Evolutionary conservation across 92 coral and sea anemone genomes (phyloP).

Genomic region (Virgularia gustaviana): DNA sequence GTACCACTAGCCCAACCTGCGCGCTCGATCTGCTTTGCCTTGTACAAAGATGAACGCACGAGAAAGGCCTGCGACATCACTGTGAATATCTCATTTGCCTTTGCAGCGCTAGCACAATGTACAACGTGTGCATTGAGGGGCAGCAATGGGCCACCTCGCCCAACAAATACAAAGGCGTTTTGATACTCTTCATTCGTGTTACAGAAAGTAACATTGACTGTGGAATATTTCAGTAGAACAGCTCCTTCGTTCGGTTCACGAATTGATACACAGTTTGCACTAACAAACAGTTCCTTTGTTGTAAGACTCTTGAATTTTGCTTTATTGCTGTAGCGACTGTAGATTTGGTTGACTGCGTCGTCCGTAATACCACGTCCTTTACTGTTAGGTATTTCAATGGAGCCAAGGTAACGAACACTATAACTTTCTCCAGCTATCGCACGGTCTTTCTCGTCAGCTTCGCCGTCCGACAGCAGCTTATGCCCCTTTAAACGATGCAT

Average conservation of each 20-base stretch:
- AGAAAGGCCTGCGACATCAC: conserved; percentile 73
- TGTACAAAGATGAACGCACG: conserved; percentile 70
- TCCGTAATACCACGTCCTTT: conserved; percentile 91
- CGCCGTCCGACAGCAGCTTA: conserved; percentile 69
- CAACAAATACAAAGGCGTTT: conserved; percentile 89
- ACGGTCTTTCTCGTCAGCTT: conserved; percentile 82
- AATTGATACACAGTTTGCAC: conserved; percentile 69
- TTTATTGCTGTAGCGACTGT: conserved; percentile 58
- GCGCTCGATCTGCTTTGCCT: conserved; percentile 69
- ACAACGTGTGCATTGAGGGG: conserved; percentile 85
- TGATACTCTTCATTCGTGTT: conserved; percentile 65
- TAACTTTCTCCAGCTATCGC: conserved; percentile 73
- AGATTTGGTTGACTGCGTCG: conserved; percentile 66
- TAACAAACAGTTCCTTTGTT: conserved; percentile 63
- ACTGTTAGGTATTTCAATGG: conserved; percentile 63
- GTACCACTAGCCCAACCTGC: conserved; percentile 45
- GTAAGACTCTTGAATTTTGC: conserved; percentile 55
- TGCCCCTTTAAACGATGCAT: conserved; percentile 65
- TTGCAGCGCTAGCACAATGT: conserved; percentile 71
- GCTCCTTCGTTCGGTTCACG: conserved; percentile 59
- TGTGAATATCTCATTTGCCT: conserved; percentile 79
- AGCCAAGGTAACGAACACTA: conserved; percentile 72
- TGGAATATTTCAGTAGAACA: conserved; percentile 69
- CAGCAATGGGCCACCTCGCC: conserved; percentile 57
- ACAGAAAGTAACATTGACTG: conserved; percentile 77